Evolutionary conservation across 2,113 vertebrate species (phyloP).

Genomic region (Butorides virescens): DNA sequence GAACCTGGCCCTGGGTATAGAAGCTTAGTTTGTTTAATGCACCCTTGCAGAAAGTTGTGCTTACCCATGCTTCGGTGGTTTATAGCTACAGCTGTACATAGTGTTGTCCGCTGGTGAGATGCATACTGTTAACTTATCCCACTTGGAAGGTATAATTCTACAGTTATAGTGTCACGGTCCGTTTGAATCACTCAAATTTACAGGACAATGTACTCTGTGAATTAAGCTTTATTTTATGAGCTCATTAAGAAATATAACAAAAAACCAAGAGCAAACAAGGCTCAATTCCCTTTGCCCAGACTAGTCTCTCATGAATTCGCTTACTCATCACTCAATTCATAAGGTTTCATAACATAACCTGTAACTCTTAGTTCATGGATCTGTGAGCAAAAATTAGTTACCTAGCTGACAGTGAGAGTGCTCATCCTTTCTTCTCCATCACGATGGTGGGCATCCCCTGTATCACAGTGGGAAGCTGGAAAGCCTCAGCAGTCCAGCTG

Average conservation of each 20-base stretch:
- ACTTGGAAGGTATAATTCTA: neutral
- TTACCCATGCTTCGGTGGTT: neutral
- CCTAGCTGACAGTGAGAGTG: neutral
- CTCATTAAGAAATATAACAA: neutral
- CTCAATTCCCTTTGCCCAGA: neutral
- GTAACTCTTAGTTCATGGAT: neutral
- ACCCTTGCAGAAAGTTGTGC: neutral
- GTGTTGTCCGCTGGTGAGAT: neutral
- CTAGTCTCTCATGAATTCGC: neutral
- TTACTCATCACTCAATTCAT: neutral
- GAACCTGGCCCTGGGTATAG: neutral
- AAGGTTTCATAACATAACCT: neutral
- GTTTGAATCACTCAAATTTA: neutral
- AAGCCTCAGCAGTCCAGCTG: neutral
- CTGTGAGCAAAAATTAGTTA: neutral
- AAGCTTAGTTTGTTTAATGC: neutral
- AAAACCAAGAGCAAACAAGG: neutral
- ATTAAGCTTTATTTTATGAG: neutral
- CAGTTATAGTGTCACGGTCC: neutral
- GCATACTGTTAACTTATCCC: neutral
- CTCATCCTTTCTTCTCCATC: neutral
- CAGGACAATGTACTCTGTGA: neutral
- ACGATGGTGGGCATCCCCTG: fast-evolving
- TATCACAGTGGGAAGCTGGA: neutral
- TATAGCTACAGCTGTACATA: neutral